These are phyloP conservation scores for Homarus americanus DNA, from an alignment of 1,140 invertebrate genomes.

Conservation along the genomic window DNA sequence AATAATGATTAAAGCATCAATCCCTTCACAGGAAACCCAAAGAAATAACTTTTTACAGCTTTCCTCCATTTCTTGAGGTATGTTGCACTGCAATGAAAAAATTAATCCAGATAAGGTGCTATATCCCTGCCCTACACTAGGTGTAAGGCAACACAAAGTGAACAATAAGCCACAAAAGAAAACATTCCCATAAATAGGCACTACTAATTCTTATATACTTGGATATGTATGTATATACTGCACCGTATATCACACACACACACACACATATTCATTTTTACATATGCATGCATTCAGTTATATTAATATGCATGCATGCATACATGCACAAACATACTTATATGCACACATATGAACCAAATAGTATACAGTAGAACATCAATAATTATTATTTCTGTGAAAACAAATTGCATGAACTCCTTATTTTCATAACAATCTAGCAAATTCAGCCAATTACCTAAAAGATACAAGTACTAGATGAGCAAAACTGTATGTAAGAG, in stretches of 20 bases:
- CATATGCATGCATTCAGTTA: too few species aligned
- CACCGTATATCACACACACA: not conserved
- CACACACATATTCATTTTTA: not conserved
- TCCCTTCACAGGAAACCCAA: constrained; percentile 20
- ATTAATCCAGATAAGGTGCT: not conserved
- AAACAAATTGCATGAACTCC: too few species aligned
- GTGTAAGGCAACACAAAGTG: not conserved
- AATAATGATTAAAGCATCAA: constrained; percentile 56
- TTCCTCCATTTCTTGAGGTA: constrained; percentile 8
- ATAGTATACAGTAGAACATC: too few species aligned
- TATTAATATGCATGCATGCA: not conserved
- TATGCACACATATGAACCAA: not conserved
- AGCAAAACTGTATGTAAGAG: too few species aligned
- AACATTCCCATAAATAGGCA: not conserved
- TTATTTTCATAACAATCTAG: too few species aligned
- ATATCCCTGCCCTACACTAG: not conserved
- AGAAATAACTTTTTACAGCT: constrained; percentile 23
- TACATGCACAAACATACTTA: not conserved
- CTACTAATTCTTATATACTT: not conserved
- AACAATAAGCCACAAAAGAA: not conserved
- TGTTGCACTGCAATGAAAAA: not conserved
- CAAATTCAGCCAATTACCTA: too few species aligned
- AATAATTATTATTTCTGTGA: too few species aligned
- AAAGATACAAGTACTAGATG: too few species aligned
- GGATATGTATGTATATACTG: not conserved